phyloP scores from a whole-genome alignment of 2,797 vertebrate genomes.

The Danio tinwini region DNA sequence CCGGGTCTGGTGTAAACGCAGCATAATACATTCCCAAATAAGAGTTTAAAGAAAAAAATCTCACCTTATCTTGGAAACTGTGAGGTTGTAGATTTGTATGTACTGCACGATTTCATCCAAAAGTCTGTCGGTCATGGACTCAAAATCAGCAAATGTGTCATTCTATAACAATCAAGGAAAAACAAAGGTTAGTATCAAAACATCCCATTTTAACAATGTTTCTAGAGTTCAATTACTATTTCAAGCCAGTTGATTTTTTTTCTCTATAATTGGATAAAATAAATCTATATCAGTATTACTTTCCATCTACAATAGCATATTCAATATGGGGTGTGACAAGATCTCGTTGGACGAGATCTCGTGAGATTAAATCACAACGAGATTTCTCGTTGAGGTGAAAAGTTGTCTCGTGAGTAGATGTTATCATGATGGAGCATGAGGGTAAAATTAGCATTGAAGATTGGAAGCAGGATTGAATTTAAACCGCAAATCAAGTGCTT shows the following conservation, averaged over 20 bases:
- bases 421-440: too few species aligned
- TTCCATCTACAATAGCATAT: background rate
- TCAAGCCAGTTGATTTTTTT: background rate
- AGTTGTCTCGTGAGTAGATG: too few species aligned
- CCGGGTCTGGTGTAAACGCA: too few species aligned
- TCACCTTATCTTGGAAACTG: conserved; percentile 98
- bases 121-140: conserved; percentile 97
- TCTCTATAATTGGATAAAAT: too few species aligned
- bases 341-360: too few species aligned
- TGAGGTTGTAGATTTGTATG: conserved; percentile 97
- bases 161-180: conserved; percentile 79
- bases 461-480: too few species aligned
- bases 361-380: too few species aligned
- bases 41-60: background rate
- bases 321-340: too few species aligned
- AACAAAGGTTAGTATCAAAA: background rate
- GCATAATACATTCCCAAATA: background rate
- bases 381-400: too few species aligned
- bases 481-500: too few species aligned
- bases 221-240: background rate
- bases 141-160: conserved; percentile 99
- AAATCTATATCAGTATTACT: too few species aligned
- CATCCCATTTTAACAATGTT: background rate
- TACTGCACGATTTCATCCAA: conserved; percentile 99
- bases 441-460: too few species aligned